phyloP scores from a whole-genome alignment of 2,113 vertebrate genomes.

The Nothoprocta pentlandii region DNA sequence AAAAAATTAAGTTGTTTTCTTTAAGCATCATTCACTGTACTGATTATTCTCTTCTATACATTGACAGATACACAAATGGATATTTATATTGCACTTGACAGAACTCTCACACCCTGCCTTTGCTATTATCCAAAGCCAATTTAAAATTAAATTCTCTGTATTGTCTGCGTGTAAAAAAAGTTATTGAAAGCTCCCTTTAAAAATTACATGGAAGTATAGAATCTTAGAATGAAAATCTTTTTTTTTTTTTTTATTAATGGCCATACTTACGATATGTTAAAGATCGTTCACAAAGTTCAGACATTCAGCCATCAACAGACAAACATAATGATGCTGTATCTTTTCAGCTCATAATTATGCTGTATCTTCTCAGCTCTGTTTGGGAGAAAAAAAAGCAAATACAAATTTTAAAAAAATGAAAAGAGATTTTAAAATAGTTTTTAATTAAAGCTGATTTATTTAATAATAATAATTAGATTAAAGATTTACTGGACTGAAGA shows the following conservation, averaged over 20 bases:
- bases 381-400: not conserved
- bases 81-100: not conserved
- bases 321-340: not conserved
- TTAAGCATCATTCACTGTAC: not conserved
- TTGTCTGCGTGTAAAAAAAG: not conserved
- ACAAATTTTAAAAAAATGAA: not conserved
- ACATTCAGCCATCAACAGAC: not conserved
- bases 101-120: not conserved
- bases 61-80: not conserved
- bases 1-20: not conserved
- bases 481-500: not conserved
- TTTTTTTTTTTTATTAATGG: not conserved
- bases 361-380: not conserved
- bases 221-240: not conserved
- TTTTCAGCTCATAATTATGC: not conserved
- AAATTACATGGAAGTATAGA: not conserved
- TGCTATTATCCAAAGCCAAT: not conserved
- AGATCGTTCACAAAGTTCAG: not conserved
- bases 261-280: not conserved
- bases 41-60: accelerated
- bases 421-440: not conserved
- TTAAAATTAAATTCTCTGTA: not conserved
- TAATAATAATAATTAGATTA: not conserved
- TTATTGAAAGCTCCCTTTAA: not conserved
- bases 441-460: not conserved